Evolutionary conservation across 2,113 vertebrate species (phyloP).

Genomic region (Cyanoliseus patagonus): DNA sequence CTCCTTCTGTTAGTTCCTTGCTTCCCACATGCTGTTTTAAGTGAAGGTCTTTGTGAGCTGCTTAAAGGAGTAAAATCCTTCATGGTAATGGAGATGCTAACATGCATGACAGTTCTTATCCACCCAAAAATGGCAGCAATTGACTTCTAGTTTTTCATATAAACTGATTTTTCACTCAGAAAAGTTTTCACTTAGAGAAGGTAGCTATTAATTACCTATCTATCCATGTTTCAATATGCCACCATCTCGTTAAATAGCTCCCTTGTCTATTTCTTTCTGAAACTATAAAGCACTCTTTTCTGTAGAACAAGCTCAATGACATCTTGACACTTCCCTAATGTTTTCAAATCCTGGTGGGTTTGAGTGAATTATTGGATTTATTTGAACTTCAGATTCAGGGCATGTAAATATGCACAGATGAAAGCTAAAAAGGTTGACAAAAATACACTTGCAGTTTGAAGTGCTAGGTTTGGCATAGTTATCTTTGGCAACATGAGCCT

Average conservation of each 20-base stretch:
- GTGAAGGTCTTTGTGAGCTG: constrained; percentile 22
- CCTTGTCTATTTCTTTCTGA: constrained; percentile 57
- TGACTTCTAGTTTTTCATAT: constrained; percentile 40
- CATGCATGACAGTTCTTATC: constrained; percentile 22
- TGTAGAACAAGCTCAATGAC: constrained; percentile 51
- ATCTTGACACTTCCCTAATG: constrained; percentile 61
- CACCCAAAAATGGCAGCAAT: constrained; percentile 39
- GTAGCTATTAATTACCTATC: constrained; percentile 65
- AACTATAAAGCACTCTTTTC: constrained; percentile 49
- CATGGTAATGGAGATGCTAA: constrained; percentile 24
- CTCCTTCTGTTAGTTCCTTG: constrained; percentile 43
- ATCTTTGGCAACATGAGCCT: not conserved
- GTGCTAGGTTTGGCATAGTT: constrained; percentile 2
- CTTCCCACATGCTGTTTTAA: constrained; percentile 44
- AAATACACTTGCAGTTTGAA: not conserved
- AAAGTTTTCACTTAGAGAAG: constrained; percentile 61
- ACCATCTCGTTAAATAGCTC: constrained; percentile 60
- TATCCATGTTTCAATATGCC: constrained; percentile 59
- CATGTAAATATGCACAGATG: constrained; percentile 52
- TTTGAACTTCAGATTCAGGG: constrained; percentile 54
- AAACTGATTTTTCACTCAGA: constrained; percentile 48
- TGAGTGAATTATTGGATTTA: constrained; percentile 59
- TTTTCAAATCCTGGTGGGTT: constrained; percentile 56
- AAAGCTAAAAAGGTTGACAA: constrained; percentile 50
- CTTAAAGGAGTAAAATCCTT: constrained; percentile 43